Evolutionary conservation across 2,888 invertebrate genomes (phyloP).

Genomic region (Papilio demoleus): DNA sequence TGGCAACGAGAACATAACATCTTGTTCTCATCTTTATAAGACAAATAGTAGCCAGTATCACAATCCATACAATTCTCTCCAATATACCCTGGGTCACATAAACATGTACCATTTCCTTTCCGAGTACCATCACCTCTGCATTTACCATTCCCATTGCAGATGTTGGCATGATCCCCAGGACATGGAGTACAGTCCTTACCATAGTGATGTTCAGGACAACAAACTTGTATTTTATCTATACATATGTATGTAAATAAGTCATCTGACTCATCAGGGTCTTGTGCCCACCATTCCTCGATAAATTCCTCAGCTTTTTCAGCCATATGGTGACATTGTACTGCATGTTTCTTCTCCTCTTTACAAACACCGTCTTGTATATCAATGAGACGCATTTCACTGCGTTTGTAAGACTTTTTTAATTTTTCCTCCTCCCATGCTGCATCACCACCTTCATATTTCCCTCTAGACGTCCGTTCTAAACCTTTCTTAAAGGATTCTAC

Average conservation of each 20-base stretch:
- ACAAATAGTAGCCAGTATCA: conserved; percentile 87
- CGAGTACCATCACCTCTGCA: conserved; percentile 94
- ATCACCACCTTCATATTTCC: conserved; percentile 96
- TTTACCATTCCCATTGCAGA: conserved; percentile 93
- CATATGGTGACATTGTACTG: conserved; percentile 92
- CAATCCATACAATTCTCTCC: conserved; percentile 93
- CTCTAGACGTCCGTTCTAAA: conserved; percentile 90
- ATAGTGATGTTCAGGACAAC: conserved; percentile 93
- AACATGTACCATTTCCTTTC: conserved; percentile 95
- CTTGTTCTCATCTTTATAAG: conserved; percentile 89
- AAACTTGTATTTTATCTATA: conserved; percentile 88
- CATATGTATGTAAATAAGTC: conserved; percentile 87
- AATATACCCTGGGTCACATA: conserved; percentile 91
- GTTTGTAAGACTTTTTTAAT: conserved; percentile 90
- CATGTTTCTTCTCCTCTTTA: conserved; percentile 87
- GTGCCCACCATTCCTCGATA: conserved; percentile 95
- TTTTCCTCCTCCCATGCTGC: conserved; percentile 97
- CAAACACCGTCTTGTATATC: conserved; percentile 96
- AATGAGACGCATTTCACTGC: conserved; percentile 94
- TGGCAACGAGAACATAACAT: conserved; percentile 92
- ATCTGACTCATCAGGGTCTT: conserved; percentile 71
- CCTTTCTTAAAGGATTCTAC: conserved; percentile 92
- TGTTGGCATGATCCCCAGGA: conserved; percentile 86
- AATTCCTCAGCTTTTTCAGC: conserved; percentile 92
- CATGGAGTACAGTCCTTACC: conserved; percentile 93